These are phyloP conservation scores for Clytia hemisphaerica DNA, from an alignment of 30 jellyfish, hydroid and myxozoan genomes.

Conservation along the genomic window DNA sequence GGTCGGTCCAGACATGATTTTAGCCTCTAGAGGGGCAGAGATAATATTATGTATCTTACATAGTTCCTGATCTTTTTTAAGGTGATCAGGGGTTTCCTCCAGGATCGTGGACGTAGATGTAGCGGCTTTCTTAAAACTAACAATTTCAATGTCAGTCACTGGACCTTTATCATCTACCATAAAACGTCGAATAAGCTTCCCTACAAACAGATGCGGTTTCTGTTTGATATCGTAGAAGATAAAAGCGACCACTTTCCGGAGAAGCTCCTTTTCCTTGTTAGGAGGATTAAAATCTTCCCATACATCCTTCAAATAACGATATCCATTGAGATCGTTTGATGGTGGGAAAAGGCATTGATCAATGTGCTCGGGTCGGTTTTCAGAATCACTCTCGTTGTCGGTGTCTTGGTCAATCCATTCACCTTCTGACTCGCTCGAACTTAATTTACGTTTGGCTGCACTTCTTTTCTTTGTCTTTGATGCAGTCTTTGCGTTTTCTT, in stretches of 20 bases:
- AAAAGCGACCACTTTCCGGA: not conserved
- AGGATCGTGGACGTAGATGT: not conserved
- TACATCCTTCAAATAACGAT: not conserved
- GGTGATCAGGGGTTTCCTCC: slow-evolving; percentile 1
- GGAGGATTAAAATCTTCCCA: not conserved
- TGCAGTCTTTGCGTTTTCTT: no score
- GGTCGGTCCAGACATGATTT: not conserved
- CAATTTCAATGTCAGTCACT: not conserved
- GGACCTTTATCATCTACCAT: not conserved
- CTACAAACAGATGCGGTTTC: not conserved
- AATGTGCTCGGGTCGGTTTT: not conserved
- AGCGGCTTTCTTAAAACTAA: not conserved
- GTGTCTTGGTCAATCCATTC: no score
- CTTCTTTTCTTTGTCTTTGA: no score
- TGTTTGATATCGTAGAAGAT: not conserved
- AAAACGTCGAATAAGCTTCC: not conserved
- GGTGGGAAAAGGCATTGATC: not conserved
- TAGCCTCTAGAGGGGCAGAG: not conserved
- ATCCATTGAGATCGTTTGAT: not conserved
- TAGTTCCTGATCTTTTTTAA: no score
- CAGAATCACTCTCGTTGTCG: no score
- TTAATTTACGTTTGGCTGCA: no score
- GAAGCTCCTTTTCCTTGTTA: not conserved
- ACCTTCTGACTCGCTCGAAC: no score
- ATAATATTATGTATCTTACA: no score